Base-by-base conservation (phyloP, 1,140 invertebrate species). In the Leptopilina boulardi region DNA sequence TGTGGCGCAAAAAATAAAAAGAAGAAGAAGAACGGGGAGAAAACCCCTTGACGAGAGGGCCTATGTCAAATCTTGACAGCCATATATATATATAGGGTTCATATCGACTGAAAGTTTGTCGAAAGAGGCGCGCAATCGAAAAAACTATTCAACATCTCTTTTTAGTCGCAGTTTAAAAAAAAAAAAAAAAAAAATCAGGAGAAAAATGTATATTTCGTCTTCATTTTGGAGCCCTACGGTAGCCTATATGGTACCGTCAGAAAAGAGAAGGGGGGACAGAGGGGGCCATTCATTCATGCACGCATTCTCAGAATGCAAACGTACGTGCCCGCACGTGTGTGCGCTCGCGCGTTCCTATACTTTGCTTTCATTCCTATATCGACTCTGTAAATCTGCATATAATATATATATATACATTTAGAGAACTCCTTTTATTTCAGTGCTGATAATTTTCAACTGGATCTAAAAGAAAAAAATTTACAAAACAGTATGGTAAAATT, bases 261-360 rank as follows among this genome's bases (percentile, higher is more conserved):
- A 70, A 41, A n/a, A 42, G 78, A 6, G 78, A 6, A 6, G 34
- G 34, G 34, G 77, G 79, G 77, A 80, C 81, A 86, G 86, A 87
- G 84, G 84, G 85, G 82, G 79, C 85, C 86, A 86, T 89, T 90
- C 89, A 90, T 90, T 89, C 87, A 89, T 88, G 80, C 86, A 84
- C 85, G 81, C 82, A 85, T 89, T 89, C 87, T 81, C 85, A 82
- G 88, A 88, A 89, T 78, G 81, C 83, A 79, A 38, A 38, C 70
- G 54, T 30, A 38, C 76, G 73, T 83, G 77, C 77, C 59, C 76
- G 77, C 73, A 80, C 77, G 80, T 80, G 76, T 71, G 70, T 66
- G 75, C 74, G 26, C 26, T 42, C 73, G 71, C 47, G 70, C 34
- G 75, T 10, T 11, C 66, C 56, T 23, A 34, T 9, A n/a, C n/a